phyloP scores from a whole-genome alignment of 2,888 invertebrate genomes.

The Venusia cambrica region DNA sequence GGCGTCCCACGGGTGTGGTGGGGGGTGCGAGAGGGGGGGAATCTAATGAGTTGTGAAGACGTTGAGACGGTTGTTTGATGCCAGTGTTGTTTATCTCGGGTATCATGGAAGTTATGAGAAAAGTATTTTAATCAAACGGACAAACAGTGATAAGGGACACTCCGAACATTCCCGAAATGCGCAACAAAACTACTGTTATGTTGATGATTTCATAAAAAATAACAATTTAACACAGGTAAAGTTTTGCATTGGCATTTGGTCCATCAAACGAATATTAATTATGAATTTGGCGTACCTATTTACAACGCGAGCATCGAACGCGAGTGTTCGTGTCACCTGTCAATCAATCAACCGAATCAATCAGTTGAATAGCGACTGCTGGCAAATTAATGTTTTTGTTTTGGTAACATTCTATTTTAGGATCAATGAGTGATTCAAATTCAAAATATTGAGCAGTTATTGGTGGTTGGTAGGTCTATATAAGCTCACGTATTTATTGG shows the following conservation, averaged over 20 bases:
- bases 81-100: constrained; percentile 27
- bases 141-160: background rate
- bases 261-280: constrained; percentile 24
- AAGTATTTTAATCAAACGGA: background rate
- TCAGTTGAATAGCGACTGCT: constrained; percentile 35
- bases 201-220: background rate
- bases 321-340: constrained; percentile 50
- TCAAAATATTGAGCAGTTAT: no score
- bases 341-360: constrained; percentile 50
- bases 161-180: background rate
- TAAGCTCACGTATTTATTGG: no score
- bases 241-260: constrained; percentile 12
- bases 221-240: no score
- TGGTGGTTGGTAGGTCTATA: no score
- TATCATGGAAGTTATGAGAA: background rate
- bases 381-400: constrained; percentile 30
- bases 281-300: constrained; percentile 34
- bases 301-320: constrained; percentile 17
- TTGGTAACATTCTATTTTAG: constrained; percentile 23
- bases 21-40: constrained; percentile 26
- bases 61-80: constrained; percentile 37
- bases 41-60: constrained; percentile 78
- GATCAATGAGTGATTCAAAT: constrained; percentile 5
- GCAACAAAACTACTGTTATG: background rate
- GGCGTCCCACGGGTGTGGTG: constrained; percentile 39